A percentile compares a stretch with the other conserved stretches of the same genome.
phyloP scores from a whole-genome alignment of 92 coral and sea anemone species.

The Diadumene lineata region DNA sequence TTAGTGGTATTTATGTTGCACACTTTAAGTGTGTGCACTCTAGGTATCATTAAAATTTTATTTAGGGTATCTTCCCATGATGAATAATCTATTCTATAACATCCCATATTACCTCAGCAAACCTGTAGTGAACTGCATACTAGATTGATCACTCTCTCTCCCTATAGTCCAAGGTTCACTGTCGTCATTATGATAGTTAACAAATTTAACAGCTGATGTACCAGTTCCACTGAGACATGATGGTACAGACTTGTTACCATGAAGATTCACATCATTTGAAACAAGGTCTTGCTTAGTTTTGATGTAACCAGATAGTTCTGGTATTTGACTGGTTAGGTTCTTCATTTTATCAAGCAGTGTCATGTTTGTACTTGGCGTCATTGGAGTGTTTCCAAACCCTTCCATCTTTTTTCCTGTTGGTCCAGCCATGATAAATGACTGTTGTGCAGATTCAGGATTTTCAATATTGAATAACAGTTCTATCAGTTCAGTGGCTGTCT shows the following conservation, averaged over 20 bases:
- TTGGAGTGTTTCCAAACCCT: conserved; percentile 75
- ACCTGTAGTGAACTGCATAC: background rate
- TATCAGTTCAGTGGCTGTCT: conserved; percentile 78
- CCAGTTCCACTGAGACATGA: background rate
- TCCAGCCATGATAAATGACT: conserved; percentile 55
- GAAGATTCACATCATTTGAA: background rate
- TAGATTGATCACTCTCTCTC: background rate
- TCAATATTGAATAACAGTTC: conserved; percentile 86
- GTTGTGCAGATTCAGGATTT: conserved; percentile 65
- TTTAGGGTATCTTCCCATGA: no score
- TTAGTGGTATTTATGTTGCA: no score
- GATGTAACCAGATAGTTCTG: conserved; percentile 13
- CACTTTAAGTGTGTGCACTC: no score
- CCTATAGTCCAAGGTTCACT: no score
- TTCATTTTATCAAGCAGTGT: conserved; percentile 15
- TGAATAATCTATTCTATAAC: background rate
- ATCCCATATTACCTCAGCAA: background rate
- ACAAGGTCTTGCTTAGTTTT: conserved; percentile 16
- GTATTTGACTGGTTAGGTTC: conserved; percentile 18
- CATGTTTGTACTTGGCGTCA: conserved; percentile 9
- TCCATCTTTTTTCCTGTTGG: conserved; percentile 84
- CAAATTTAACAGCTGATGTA: conserved; percentile 30
- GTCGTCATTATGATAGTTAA: conserved; percentile 25
- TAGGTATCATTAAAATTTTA: no score
- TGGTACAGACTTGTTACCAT: background rate